Percentiles rank a stretch among this genome's conserved stretches.
These are phyloP conservation scores for Cryptus viduatorius DNA, from an alignment of 2,888 invertebrate genomes.

Conservation along the genomic window DNA sequence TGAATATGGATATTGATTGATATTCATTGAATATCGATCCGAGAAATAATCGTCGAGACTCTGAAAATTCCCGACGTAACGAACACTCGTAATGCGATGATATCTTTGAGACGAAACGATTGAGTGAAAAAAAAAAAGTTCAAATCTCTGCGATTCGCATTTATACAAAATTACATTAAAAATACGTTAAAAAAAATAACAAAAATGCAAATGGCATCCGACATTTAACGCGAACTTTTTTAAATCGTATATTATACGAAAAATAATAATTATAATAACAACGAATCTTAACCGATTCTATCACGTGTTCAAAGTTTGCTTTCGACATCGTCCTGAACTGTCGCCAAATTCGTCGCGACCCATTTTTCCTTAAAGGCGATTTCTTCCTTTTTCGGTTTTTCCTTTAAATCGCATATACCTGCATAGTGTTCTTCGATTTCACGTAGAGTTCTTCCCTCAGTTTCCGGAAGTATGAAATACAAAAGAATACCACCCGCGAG, in stretches of 20 bases:
- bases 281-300: too few species aligned
- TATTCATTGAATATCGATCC: too few species aligned
- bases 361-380: conserved; percentile 80
- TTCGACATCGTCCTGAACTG: conserved; percentile 79
- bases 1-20: background rate
- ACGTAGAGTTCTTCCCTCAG: conserved; percentile 91
- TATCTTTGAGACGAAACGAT: too few species aligned
- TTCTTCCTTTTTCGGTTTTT: conserved; percentile 76
- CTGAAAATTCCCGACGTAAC: too few species aligned
- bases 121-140: too few species aligned
- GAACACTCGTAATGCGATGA: too few species aligned
- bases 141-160: too few species aligned
- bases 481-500: conserved; percentile 88
- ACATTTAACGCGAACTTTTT: background rate
- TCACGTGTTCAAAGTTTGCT: conserved; percentile 76
- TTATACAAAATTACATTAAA: too few species aligned
- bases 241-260: background rate
- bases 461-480: conserved; percentile 92
- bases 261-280: background rate
- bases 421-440: conserved; percentile 91
- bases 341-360: conserved; percentile 81
- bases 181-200: background rate
- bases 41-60: too few species aligned
- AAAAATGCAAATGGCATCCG: background rate
- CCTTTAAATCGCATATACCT: conserved; percentile 86